Conservation (phyloP, 2,113 vertebrate genomes). For the Sylvilagus bachmani region DNA sequence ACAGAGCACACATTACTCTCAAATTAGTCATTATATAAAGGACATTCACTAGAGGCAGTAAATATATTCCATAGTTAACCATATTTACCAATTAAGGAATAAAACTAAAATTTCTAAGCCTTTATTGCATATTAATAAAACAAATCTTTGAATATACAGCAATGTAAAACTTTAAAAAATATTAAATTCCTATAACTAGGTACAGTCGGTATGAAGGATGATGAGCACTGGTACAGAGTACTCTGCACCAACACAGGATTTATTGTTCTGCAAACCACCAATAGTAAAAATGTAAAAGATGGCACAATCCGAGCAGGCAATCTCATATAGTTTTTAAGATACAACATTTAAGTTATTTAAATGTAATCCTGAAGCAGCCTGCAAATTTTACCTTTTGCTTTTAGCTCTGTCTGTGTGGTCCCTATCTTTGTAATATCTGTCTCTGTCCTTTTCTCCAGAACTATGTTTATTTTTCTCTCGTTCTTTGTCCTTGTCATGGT, state of each 20-base stretch:
- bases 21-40: constrained; percentile 89
- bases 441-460: constrained; percentile 90
- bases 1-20: constrained; percentile 86
- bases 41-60: constrained; percentile 89
- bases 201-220: constrained; percentile 85
- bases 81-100: constrained; percentile 87
- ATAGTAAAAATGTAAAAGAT: constrained; percentile 84
- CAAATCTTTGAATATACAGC: constrained; percentile 90
- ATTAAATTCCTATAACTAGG: constrained; percentile 88
- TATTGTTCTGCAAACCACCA: constrained; percentile 86
- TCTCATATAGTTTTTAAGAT: constrained; percentile 78
- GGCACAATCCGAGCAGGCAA: constrained; percentile 89
- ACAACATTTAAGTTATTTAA: constrained; percentile 82
- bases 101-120: constrained; percentile 87
- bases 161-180: constrained; percentile 89
- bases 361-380: constrained; percentile 80
- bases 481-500: constrained; percentile 91
- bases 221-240: constrained; percentile 81
- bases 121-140: constrained; percentile 92
- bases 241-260: constrained; percentile 84
- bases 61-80: constrained; percentile 87
- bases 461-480: constrained; percentile 89
- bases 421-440: constrained; percentile 92
- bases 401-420: constrained; percentile 92
- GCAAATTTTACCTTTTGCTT: constrained; percentile 90